Evolutionary conservation across 2,113 vertebrate genomes (phyloP), one percentile per base, ranked within the genome.

Genomic region (Chaetodon auriga): DNA sequence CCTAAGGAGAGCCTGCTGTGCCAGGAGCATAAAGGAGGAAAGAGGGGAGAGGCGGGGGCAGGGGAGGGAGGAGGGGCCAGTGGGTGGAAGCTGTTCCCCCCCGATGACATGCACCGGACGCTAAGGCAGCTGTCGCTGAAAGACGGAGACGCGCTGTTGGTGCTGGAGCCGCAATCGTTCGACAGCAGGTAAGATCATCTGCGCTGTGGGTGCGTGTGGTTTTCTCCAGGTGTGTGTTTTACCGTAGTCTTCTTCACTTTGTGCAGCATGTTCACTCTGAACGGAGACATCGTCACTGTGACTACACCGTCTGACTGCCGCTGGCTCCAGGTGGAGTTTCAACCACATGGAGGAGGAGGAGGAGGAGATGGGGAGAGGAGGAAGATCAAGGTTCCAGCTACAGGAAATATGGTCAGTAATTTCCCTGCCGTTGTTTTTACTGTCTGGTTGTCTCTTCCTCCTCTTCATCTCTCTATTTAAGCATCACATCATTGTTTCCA

Each of bases 281-380:
- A 89, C 1, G 95, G 94, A 60, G 94, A 95, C 7, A 66, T 95
- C 2, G 92, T 96, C 66, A 96, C 95, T 0, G 94, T 96, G 91
- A 95, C 92, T 2, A 96, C 95, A 2, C 95, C 95, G 0, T 95
- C 94, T 1, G 96, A 96, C 89, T 96, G 95, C 84, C 95, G 96
- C 81, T 98, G 97, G 97, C 94, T 99, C 35, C 96, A 96, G 81
- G 96, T 99, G 75, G 96, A 96, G 90, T 96, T 96, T 91, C 87
- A 87, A 23, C 95, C 95, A 19, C 63, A 49, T 18, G 78, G 12
- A 1, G 75, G 25, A 6, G 89, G 83, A 25, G 78, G 25, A 7
- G 70, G 8, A 41, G 38, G 16, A n/a, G 77, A 83, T 48, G 90
- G 93, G 51, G 83, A 91, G 60, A 94, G 93, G 81, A 92, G 90